A percentile compares a stretch with the other conserved stretches of the same genome.
phyloP scores from a whole-genome alignment of 2,888 invertebrate genomes.

The Cotesia congregata region DNA sequence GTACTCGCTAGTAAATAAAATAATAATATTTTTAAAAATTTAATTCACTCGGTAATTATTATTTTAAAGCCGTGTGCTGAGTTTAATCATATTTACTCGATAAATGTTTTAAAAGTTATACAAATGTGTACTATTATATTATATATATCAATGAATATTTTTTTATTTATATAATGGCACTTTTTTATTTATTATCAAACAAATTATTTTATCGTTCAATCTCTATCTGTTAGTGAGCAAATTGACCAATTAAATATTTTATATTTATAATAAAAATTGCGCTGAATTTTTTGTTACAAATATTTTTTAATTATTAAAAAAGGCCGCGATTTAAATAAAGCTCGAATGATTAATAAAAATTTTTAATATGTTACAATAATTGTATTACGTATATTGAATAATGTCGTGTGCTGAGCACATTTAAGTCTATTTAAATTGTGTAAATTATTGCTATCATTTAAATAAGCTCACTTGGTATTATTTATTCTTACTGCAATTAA shows the following conservation, averaged over 20 bases:
- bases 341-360: not conserved
- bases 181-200: conserved; percentile 45
- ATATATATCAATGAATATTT: conserved; percentile 19
- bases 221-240: not conserved
- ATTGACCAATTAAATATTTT: conserved; percentile 8
- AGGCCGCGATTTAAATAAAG: conserved; percentile 20
- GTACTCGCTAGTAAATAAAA: conserved; percentile 29
- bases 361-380: not conserved
- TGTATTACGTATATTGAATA: not conserved
- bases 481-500: not conserved
- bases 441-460: conserved; percentile 11
- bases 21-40: not conserved
- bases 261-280: not conserved
- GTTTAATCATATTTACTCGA: conserved; percentile 16
- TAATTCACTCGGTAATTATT: not conserved
- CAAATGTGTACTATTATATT: conserved; percentile 11
- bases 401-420: not conserved
- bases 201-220: conserved; percentile 12
- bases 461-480: conserved; percentile 10
- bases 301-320: not conserved
- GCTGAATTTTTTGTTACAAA: not conserved
- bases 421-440: not conserved
- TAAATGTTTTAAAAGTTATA: conserved; percentile 15
- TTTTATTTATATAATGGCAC: conserved; percentile 49
- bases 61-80: conserved; percentile 1